These are phyloP conservation scores for Unio delphinus DNA, from an alignment of 2,888 invertebrate species.

Conservation along the genomic window DNA sequence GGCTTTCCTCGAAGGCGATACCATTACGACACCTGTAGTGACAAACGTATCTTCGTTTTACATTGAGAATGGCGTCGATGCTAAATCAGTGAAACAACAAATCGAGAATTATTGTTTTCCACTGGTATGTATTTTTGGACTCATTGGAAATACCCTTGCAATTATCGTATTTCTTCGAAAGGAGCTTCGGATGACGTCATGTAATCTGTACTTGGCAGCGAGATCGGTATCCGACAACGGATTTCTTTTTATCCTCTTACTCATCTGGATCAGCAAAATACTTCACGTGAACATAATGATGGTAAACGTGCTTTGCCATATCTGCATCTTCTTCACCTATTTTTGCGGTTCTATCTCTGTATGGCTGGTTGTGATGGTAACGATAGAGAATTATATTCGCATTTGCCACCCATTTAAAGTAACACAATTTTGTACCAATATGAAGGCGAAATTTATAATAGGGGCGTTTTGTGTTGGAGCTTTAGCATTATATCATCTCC, in stretches of 20 bases:
- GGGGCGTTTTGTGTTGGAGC: conserved; percentile 17
- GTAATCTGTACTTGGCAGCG: conserved; percentile 84
- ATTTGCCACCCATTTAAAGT: conserved; percentile 31
- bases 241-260: conserved; percentile 79
- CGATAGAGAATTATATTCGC: conserved; percentile 23
- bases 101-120: conserved; percentile 73
- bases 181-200: conserved; percentile 82
- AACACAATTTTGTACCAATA: conserved; percentile 23
- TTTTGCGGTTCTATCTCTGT: conserved; percentile 47
- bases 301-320: conserved; percentile 78
- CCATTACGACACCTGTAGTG: no score
- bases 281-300: conserved; percentile 61
- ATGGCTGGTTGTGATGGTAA: conserved; percentile 23
- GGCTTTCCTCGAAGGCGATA: no score
- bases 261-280: conserved; percentile 62
- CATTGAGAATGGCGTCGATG: no score
- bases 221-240: conserved; percentile 85
- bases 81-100: no score
- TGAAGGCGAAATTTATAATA: conserved; percentile 20
- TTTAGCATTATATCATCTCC: conserved; percentile 30
- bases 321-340: conserved; percentile 80
- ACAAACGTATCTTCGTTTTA: no score
- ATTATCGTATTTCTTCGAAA: conserved; percentile 82
- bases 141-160: conserved; percentile 82
- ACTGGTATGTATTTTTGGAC: conserved; percentile 79